Percentiles rank a stretch among this genome's conserved stretches.
Evolutionary conservation across 2,113 vertebrate species (phyloP).

Genomic region (Tringa solitaria): DNA sequence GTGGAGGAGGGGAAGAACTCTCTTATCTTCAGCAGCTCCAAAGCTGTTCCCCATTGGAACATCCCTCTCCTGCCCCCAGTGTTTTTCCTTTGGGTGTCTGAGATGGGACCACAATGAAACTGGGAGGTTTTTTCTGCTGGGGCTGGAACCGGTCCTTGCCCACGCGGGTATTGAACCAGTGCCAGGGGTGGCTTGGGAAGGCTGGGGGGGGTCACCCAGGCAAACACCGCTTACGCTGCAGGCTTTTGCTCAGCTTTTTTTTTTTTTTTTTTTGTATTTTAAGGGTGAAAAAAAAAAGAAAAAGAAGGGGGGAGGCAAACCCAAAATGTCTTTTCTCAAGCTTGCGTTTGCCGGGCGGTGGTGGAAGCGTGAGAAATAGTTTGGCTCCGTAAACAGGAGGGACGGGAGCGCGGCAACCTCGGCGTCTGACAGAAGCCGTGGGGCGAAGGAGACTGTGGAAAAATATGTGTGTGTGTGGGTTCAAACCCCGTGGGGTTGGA

Average conservation of each 20-base stretch:
- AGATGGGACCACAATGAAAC: rapidly evolving
- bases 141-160: not conserved
- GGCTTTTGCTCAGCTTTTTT: not conserved
- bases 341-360: not conserved
- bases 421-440: not conserved
- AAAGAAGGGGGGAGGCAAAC: not conserved
- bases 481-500: not conserved
- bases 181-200: not conserved
- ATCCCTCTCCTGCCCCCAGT: rapidly evolving
- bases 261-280: not conserved
- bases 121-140: not conserved
- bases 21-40: not conserved
- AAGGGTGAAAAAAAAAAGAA: not conserved
- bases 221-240: rapidly evolving
- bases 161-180: rapidly evolving
- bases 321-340: not conserved
- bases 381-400: not conserved
- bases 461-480: not conserved
- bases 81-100: not conserved
- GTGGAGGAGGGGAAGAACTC: not conserved
- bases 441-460: not conserved
- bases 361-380: not conserved
- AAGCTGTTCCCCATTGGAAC: not conserved
- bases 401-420: not conserved
- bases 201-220: not conserved